Percentiles rank a stretch among this genome's conserved stretches.
Evolutionary conservation across 2,888 invertebrate genomes (phyloP).

Genomic region (Drosophila cognata): DNA sequence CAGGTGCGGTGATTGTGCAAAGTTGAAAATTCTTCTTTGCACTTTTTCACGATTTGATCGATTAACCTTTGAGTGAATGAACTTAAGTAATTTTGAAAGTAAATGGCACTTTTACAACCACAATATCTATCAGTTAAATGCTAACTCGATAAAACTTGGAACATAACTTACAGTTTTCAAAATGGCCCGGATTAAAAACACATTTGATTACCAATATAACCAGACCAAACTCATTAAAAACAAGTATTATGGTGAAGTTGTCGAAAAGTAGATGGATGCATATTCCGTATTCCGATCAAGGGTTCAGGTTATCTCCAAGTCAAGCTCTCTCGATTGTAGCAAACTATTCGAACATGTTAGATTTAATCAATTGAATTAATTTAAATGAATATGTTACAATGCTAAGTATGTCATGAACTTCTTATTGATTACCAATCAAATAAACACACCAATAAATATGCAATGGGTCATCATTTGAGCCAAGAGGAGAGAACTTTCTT

Average conservation of each 20-base stretch:
- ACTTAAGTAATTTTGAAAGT: too few species aligned
- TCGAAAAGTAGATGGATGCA: too few species aligned
- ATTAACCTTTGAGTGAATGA: too few species aligned
- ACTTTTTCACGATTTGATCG: background rate
- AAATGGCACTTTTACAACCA: background rate
- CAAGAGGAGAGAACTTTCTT: background rate
- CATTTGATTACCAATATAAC: too few species aligned
- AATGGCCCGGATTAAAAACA: too few species aligned
- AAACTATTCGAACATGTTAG: background rate
- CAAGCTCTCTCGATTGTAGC: background rate
- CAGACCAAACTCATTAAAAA: too few species aligned
- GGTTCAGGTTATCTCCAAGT: background rate
- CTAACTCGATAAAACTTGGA: too few species aligned
- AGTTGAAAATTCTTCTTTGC: background rate
- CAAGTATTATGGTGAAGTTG: too few species aligned
- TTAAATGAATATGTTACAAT: background rate
- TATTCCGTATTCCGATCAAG: background rate
- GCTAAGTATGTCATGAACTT: background rate
- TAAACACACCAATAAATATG: background rate
- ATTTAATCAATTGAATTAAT: background rate
- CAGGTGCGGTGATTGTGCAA: background rate
- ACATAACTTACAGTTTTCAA: too few species aligned
- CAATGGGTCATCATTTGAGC: constrained; percentile 18
- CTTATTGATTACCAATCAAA: constrained; percentile 10
- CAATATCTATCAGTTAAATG: background rate